Percentiles rank a stretch among this genome's conserved stretches.
Conservation (phyloP, 2,888 invertebrate genomes). For the Drosophila eohydei region DNA sequence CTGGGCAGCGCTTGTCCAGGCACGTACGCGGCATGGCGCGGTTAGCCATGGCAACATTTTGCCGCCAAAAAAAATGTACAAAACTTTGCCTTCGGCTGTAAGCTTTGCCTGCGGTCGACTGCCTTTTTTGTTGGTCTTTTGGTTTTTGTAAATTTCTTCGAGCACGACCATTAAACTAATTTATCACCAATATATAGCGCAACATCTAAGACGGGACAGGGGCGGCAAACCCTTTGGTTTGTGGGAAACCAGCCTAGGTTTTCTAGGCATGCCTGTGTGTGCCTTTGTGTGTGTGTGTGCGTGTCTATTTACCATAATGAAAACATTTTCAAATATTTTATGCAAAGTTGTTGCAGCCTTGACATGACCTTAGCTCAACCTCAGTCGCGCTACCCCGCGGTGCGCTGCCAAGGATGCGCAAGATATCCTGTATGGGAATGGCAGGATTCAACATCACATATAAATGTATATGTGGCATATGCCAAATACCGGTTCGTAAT, state of each 20-base stretch:
- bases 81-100: conserved; percentile 59
- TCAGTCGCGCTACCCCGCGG: conserved; percentile 61
- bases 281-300: conserved; percentile 17
- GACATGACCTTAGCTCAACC: conserved; percentile 75
- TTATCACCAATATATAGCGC: conserved; percentile 81
- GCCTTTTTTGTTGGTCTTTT: conserved; percentile 29
- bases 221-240: conserved; percentile 57
- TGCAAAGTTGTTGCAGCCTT: conserved; percentile 74
- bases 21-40: conserved; percentile 48
- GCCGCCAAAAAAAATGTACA: conserved; percentile 60
- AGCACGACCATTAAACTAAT: conserved; percentile 75
- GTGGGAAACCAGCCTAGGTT: conserved; percentile 58
- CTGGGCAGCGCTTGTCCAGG: conserved; percentile 51
- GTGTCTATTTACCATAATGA: conserved; percentile 80
- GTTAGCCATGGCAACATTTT: conserved; percentile 47
- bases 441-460: conserved; percentile 31
- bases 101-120: conserved; percentile 65
- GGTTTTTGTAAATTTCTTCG: conserved; percentile 7
- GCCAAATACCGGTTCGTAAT: conserved; percentile 74
- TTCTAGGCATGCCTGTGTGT: conserved; percentile 37
- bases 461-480: conserved; percentile 11
- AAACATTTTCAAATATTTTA: conserved; percentile 81
- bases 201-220: conserved; percentile 41
- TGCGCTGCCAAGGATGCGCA: conserved; percentile 44
- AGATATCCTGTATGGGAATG: conserved; percentile 73